These are phyloP conservation scores for Polietes domitor DNA, from an alignment of 2,888 invertebrate genomes.

Conservation along the genomic window DNA sequence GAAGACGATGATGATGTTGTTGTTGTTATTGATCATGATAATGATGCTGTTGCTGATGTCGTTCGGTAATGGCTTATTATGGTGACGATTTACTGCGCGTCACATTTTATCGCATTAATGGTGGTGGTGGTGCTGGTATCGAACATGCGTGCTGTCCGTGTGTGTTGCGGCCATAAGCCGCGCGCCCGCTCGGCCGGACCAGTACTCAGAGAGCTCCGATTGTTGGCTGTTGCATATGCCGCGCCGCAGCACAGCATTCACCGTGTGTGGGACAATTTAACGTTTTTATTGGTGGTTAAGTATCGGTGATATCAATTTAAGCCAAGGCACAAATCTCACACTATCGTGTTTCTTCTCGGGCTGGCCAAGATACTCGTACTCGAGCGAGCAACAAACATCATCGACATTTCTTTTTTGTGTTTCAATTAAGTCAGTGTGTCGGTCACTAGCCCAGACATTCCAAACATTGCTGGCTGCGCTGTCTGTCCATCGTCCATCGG, in stretches of 20 bases:
- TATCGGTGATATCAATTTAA: conserved; percentile 58
- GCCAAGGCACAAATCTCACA: conserved; percentile 57
- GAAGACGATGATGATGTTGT: conserved; percentile 26
- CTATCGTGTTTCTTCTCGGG: conserved; percentile 50
- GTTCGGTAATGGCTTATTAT: conserved; percentile 67
- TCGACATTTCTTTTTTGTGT: conserved; percentile 50
- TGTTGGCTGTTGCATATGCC: conserved; percentile 46
- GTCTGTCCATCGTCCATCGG: background rate
- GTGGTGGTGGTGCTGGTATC: no score
- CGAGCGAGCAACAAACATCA: background rate
- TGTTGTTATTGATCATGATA: conserved; percentile 18
- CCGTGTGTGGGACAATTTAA: conserved; percentile 61
- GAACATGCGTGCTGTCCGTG: conserved; percentile 57
- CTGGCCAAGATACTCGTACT: background rate
- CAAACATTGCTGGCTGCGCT: conserved; percentile 7
- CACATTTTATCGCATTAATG: conserved; percentile 75
- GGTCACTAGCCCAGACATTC: conserved; percentile 36
- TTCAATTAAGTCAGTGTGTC: conserved; percentile 64
- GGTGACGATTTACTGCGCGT: conserved; percentile 70
- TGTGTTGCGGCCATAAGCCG: conserved; percentile 25
- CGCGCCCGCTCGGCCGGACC: background rate
- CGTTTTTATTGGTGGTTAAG: conserved; percentile 58
- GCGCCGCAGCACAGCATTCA: no score
- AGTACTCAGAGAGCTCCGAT: conserved; percentile 20
- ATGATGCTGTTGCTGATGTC: conserved; percentile 42